These are phyloP conservation scores for Tokudaia tokunoshimensis DNA, from an alignment of 2,797 vertebrate species.

Conservation along the genomic window DNA sequence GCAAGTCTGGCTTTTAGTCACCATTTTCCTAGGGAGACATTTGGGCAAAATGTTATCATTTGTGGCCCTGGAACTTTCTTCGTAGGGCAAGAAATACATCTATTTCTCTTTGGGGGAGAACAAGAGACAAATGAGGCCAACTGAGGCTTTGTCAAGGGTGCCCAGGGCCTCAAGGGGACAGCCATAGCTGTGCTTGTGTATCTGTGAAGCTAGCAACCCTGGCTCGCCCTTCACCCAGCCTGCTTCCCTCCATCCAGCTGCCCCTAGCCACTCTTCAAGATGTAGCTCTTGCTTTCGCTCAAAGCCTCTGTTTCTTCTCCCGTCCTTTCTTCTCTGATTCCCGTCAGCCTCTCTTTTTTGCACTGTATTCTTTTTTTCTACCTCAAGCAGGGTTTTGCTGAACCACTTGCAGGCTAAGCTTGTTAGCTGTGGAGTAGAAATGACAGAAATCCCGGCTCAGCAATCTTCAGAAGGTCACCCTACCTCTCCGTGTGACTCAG, in stretches of 20 bases:
- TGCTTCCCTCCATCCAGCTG: not conserved
- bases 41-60: not conserved
- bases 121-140: not conserved
- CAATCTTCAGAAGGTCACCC: not conserved
- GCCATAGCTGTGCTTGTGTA: rapidly evolving
- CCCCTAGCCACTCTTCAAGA: not conserved
- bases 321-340: constrained; percentile 12
- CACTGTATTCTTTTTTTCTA: not conserved
- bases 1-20: not conserved
- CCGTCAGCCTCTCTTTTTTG: not conserved
- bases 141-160: not conserved
- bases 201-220: not conserved
- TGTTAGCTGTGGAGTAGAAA: not conserved
- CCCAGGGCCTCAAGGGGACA: not conserved
- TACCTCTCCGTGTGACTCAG: not conserved
- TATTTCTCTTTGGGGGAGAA: constrained; percentile 1
- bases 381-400: not conserved
- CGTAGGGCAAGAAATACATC: constrained; percentile 14
- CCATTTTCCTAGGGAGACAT: not conserved
- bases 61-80: not conserved
- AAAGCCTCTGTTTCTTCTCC: not conserved
- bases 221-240: too few species aligned
- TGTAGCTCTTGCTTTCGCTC: not conserved
- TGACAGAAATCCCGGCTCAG: not conserved
- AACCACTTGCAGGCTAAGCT: not conserved